Evolutionary conservation across 23 tunicate genomes (phyloP), one percentile per base, ranked within the genome.

Genomic region (Styela plicata): DNA sequence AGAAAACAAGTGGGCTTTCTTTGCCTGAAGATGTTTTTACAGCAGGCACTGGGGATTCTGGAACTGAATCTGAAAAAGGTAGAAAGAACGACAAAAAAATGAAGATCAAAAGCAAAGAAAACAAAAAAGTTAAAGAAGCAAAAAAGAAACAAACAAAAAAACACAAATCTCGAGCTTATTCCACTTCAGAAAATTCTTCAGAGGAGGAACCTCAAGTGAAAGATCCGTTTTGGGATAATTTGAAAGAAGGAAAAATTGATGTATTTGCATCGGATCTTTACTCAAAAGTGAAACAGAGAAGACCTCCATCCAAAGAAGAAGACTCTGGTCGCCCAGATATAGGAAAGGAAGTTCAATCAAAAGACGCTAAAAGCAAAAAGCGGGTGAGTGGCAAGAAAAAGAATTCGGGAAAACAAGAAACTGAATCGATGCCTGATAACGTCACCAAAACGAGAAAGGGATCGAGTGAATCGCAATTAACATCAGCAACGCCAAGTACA

Each of bases 201-300:
- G 82, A 79, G 28, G 88, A 89, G 32, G 52, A 69, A 64, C 88
- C 88, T 22, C 86, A 85, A n/a, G 83, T 90, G 25, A 90, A 90
- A 76, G 96, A 90, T 63, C 84, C 88, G 0, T 90, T 90, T 63
- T 90, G 96, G 96, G 86, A 80, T 31, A 68, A 90, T 68, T 62
- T 90, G 17, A 74, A 90, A 69, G 76, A 79, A 63, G 86, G 90
- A 0, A 71, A 80, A 63, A 83, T 86, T 30, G 84, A 80, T 80
- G 90, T 86, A 13, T 86, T 86, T 62, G 80, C 85, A 10, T 71
- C 44, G 10, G 90, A 86, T 28, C 35, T 86, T 31, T 86, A 86
- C 71, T 86, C 90, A 52, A 86, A 86, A 62, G 90, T 86, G 0
- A 86, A 86, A 71, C 80, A 74, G 30, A 70, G 90, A 62, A 69